Base-by-base conservation (phyloP, 2,113 vertebrate genomes). In the Miniopterus natalensis region DNA sequence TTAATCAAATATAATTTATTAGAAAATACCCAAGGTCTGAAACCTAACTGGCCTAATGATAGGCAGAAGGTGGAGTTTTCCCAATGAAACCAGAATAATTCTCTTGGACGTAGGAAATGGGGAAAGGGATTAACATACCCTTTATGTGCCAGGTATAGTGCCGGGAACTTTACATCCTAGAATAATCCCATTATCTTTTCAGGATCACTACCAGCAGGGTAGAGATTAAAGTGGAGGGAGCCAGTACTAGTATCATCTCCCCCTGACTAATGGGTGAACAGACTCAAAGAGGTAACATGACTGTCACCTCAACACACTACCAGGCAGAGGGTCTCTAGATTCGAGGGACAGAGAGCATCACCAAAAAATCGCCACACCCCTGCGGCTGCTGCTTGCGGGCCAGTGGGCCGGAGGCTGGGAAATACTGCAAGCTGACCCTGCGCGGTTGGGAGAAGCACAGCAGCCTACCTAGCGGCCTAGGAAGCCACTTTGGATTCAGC, bases 1-100 rank as follows among this genome's bases (percentile, higher is more conserved):
- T 92, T 89, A 36, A 86, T 45, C 65, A 84, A 94, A 92, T 81
- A 86, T 45, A 11, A 92, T 10, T 84, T 70, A 73, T 83, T 65
- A 75, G 42, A 47, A 79, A 73, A 90, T 31, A 73, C 18, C 23
- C 13, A 53, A 70, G 83, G 8, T 7, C 51, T 73, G 25, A 87
- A 90, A 66, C 18, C 5, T 79, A 92, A 75, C 42, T 86, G 7
- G 23, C 40, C 2, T 86, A 57, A 59, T 71, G 42, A 78, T 25
- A 93, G 57, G 51, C 36, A 84, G 17, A 75, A 61, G 29, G 27
- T 21, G 23, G 81, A 86, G 20, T 49, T 81, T 78, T 42, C 15
- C 20, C 42, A 66, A 73, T 73, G 66, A 68, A 92, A 25, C 47
- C 17, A 53, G 40, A n/a, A 31, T 71, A 80, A 63, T 29, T 78